A percentile compares a stretch with the other conserved stretches of the same genome.
phyloP scores from a whole-genome alignment of 2,113 vertebrate species.

The Pholis gunnellus region DNA sequence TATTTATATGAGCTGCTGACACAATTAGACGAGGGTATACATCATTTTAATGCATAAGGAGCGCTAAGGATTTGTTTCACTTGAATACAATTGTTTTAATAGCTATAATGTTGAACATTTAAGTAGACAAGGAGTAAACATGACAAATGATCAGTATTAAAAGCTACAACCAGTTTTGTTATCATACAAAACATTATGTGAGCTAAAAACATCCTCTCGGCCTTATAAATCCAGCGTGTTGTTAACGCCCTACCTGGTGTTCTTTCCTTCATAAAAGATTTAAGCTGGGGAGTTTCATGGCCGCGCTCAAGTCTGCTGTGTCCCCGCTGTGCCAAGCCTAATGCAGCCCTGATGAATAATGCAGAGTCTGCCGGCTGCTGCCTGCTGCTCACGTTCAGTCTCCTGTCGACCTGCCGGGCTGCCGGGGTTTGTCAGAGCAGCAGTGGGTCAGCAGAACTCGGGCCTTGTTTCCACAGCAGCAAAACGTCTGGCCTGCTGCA shows the following conservation, averaged over 20 bases:
- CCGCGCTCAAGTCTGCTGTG: constrained; percentile 46
- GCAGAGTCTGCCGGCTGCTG: constrained; percentile 55
- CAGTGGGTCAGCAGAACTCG: constrained; percentile 64
- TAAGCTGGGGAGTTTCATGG: constrained; percentile 37
- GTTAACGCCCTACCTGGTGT: constrained; percentile 29
- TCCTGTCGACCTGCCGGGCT: constrained; percentile 38
- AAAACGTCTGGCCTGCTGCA: background rate
- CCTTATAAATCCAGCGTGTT: constrained; percentile 31
- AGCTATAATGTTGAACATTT: background rate
- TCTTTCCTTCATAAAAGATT: constrained; percentile 63
- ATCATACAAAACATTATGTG: background rate
- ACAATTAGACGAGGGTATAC: constrained; percentile 7
- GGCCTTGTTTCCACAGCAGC: constrained; percentile 27
- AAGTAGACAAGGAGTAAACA: background rate
- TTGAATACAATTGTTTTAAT: background rate
- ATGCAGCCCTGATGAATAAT: constrained; percentile 80
- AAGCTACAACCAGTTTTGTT: background rate
- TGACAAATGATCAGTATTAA: background rate
- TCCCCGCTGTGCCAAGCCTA: constrained; percentile 51
- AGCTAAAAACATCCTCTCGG: background rate
- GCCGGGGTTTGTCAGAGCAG: constrained; percentile 41
- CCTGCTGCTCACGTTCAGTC: constrained; percentile 61
- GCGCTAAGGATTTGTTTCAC: background rate
- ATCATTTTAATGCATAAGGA: background rate
- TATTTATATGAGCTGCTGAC: background rate